Conservation (phyloP, 2,888 invertebrate species). For the Microctonus brassicae region DNA sequence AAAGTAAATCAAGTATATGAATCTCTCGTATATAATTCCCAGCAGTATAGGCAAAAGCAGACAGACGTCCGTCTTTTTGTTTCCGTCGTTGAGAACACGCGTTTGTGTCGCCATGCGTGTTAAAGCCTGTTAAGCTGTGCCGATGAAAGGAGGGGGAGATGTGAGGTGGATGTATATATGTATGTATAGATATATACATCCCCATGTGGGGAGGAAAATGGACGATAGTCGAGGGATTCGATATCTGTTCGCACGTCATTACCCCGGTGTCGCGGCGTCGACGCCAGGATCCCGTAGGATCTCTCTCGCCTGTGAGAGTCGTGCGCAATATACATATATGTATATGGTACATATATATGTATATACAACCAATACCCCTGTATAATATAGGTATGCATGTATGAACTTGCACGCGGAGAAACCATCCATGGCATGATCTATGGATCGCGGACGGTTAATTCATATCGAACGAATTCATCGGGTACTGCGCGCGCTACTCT, state of each 20-base stretch:
- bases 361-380: constrained; percentile 60
- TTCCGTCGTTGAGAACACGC: constrained; percentile 47
- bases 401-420: constrained; percentile 27
- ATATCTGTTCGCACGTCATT: constrained; percentile 70
- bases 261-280: constrained; percentile 55
- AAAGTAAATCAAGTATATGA: constrained; percentile 26
- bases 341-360: too few species aligned
- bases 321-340: constrained; percentile 13
- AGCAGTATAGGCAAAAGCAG: constrained; percentile 31
- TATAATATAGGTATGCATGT: background rate
- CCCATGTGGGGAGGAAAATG: constrained; percentile 13
- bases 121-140: constrained; percentile 50
- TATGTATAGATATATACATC: constrained; percentile 49
- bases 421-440: constrained; percentile 50
- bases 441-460: constrained; percentile 57
- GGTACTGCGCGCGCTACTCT: constrained; percentile 13
- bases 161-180: constrained; percentile 2
- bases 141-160: constrained; percentile 39
- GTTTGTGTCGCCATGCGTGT: constrained; percentile 61
- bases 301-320: constrained; percentile 38
- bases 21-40: background rate
- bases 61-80: constrained; percentile 42
- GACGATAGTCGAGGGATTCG: constrained; percentile 60
- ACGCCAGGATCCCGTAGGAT: constrained; percentile 54
- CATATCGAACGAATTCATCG: constrained; percentile 55